A percentile compares a stretch with the other conserved stretches of the same genome.
Conservation (phyloP, 2,888 invertebrate genomes). For the Chrysina gloriosa region DNA sequence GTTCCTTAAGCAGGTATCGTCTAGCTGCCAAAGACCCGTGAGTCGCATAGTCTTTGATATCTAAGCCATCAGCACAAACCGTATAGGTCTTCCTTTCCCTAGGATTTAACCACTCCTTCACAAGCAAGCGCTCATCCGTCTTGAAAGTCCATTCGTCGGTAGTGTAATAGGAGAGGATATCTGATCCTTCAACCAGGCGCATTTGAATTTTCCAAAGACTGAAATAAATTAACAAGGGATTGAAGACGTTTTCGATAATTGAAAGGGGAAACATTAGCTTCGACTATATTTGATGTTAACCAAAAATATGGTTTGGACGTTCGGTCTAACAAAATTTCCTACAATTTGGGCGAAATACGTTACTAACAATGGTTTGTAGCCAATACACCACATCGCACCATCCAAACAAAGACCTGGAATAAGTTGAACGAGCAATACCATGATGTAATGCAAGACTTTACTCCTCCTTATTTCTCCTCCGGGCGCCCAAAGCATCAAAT, state of each 20-base stretch:
- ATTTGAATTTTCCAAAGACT: constrained; percentile 90
- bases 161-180: constrained; percentile 91
- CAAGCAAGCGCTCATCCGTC: constrained; percentile 81
- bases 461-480: not conserved
- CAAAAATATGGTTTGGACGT: no score
- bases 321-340: no score
- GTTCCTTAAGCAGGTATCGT: constrained; percentile 81
- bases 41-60: constrained; percentile 93
- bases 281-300: no score
- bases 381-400: not conserved
- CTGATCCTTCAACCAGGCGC: constrained; percentile 86
- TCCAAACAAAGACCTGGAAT: not conserved
- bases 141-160: constrained; percentile 93
- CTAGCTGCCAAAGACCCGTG: constrained; percentile 91
- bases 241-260: no score
- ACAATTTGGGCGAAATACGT: no score
- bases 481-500: not conserved
- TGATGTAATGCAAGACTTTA: not conserved
- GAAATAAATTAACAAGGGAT: constrained; percentile 51
- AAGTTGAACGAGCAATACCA: not conserved
- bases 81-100: constrained; percentile 82
- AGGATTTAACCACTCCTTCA: constrained; percentile 74
- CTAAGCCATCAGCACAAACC: constrained; percentile 86
- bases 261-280: no score
- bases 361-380: constrained; percentile 1